Conservation (phyloP, 1,140 invertebrate genomes). For the Heliconius hermathena region DNA sequence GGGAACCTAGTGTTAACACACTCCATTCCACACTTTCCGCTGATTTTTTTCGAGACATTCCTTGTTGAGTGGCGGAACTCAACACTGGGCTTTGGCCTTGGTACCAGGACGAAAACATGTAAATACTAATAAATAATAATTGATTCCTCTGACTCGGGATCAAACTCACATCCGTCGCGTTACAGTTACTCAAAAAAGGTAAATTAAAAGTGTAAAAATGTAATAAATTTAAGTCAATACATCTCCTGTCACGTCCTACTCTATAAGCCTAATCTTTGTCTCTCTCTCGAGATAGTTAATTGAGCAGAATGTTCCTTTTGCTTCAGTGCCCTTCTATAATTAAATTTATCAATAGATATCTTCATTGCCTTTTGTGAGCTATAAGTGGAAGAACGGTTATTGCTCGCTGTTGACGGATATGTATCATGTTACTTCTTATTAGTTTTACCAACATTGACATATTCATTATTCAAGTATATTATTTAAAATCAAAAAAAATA, state of each 20-base stretch:
- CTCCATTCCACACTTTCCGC: too few relatives aligned
- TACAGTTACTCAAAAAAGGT: too few relatives aligned
- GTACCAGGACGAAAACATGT: too few relatives aligned
- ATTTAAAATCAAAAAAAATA: not conserved
- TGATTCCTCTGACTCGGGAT: too few relatives aligned
- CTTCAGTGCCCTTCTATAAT: slow-evolving; percentile 23
- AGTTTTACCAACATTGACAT: not conserved
- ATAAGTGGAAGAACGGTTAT: slow-evolving; percentile 6
- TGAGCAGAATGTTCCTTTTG: slow-evolving; percentile 27
- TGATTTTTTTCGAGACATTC: too few relatives aligned
- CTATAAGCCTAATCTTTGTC: slow-evolving; percentile 27
- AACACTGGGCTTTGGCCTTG: too few relatives aligned
- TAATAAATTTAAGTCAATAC: slow-evolving; percentile 17
- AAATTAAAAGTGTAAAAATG: not conserved
- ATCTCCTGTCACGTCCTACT: slow-evolving; percentile 21
- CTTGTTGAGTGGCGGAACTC: too few relatives aligned
- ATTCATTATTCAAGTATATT: not conserved
- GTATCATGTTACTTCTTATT: not conserved
- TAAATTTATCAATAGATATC: slow-evolving; percentile 29
- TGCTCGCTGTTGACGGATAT: not conserved
- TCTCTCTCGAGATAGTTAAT: slow-evolving; percentile 23
- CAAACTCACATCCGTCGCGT: too few relatives aligned
- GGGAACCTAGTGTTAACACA: too few relatives aligned
- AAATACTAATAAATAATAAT: too few relatives aligned
- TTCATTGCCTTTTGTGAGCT: slow-evolving; percentile 21